Evolutionary conservation across 2,113 vertebrate genomes (phyloP), one percentile per base, ranked within the genome.

Genomic region (Saccopteryx leptura): DNA sequence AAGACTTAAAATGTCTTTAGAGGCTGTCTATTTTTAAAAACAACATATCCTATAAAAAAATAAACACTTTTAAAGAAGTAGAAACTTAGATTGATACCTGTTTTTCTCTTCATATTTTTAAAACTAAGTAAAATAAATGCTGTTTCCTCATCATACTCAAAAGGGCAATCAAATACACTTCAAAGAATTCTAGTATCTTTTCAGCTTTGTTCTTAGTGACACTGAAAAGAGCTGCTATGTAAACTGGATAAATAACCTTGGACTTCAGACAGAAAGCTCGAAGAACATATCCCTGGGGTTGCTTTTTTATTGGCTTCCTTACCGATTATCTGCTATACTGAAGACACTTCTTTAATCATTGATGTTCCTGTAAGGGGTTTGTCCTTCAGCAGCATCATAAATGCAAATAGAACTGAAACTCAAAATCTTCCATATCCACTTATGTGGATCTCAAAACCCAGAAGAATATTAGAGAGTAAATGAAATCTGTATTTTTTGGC

Each of bases 311-410:
- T 96, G 90, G 68, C 75, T 93, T 46, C 46, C 76, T 87, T 61
- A 31, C 79, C 93, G 92, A 95, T 93, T 94, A 94, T 95, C 83
- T 96, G 61, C 66, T 88, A 33, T 50, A 52, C 68, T 63, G 63
- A 93, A 93, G 66, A 90, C 5, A 58, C 6, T 80, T 88, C 76
- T 88, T 97, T 97, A 96, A 97, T 97, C 96, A 92, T 95, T 97
- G 90, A 97, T 97, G 84, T 54, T 95, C 66, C 85, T 97, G 81
- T 58, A 82, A 90, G 81, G 76, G n/a, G 5, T 85, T 90, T 96
- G 23, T 90, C 88, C 93, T 93, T 46, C 82, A 90, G 46, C 28
- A 89, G 24, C 46, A 95, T 92, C 60, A 96, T 68, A 96, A 96
- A 92, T 81, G 75, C 84, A 88, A 96, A 96, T 80, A 81, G 14